These are phyloP conservation scores for Tetrax tetrax DNA, from an alignment of 2,113 vertebrate genomes.

Conservation along the genomic window DNA sequence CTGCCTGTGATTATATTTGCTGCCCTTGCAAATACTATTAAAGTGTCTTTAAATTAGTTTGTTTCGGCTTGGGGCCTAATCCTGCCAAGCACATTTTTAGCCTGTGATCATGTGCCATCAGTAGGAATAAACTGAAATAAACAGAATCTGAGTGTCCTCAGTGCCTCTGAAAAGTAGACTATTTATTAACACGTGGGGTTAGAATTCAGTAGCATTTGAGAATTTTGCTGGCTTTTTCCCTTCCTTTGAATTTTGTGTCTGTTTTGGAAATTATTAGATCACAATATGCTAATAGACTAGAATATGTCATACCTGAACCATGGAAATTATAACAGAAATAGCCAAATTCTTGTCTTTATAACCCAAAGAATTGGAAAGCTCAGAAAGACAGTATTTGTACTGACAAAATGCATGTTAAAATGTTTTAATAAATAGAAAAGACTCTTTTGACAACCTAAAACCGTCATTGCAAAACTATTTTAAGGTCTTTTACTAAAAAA, in stretches of 20 bases:
- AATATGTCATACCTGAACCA: neutral
- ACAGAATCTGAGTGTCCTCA: neutral
- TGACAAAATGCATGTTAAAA: neutral
- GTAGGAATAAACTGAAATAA: slow-evolving; percentile 3
- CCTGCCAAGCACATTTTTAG: slow-evolving; percentile 43
- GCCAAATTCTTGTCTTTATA: neutral
- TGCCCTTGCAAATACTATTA: neutral
- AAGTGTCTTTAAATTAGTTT: slow-evolving; percentile 37
- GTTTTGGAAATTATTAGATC: neutral
- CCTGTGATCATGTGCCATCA: neutral
- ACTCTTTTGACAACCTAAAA: slow-evolving; percentile 11
- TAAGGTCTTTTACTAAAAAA: slow-evolving; percentile 43
- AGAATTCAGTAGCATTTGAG: neutral
- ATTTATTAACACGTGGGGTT: neutral
- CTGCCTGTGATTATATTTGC: slow-evolving; percentile 1
- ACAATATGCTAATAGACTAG: neutral
- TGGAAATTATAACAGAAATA: neutral
- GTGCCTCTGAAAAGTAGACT: neutral
- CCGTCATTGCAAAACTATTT: slow-evolving; percentile 40
- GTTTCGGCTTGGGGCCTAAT: neutral
- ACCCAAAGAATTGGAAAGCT: neutral
- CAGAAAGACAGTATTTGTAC: slow-evolving; percentile 16
- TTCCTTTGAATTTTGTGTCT: neutral
- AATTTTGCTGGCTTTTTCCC: neutral
- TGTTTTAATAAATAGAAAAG: slow-evolving; percentile 7